Base-by-base conservation (phyloP, 2,113 vertebrate genomes). In the Triplophysa tibetana region DNA sequence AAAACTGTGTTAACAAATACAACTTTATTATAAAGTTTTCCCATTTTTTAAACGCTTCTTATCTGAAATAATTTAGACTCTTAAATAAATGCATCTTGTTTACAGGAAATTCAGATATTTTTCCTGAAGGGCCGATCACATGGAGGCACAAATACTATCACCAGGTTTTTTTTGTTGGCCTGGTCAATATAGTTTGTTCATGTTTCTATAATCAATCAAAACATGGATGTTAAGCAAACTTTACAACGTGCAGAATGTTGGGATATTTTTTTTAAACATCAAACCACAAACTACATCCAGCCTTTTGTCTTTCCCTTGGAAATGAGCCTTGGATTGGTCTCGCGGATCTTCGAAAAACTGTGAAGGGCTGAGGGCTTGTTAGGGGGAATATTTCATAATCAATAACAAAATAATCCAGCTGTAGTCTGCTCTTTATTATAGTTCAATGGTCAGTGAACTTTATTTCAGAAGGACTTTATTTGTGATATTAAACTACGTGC, bases 301-400 rank as follows among this genome's bases (percentile, higher is more conserved):
- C 52, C 77, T 73, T 50, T 58, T 80, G 54, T 65, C 79, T 84
- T 90, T 89, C 86, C 87, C 84, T 92, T 87, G 89, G 70, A 90
- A 90, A 82, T 79, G 86, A 54, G 82, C 66, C 48, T 76, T 84
- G 78, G 67, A 56, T 81, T 41, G 70, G 48, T 29, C 62, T 19
- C 23, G 60, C 67, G 65, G 8, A 77, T 45, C 41, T 64, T 82
- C 60, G 79, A 66, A 45, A 24, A 26, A 60, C 29, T 24, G 26
- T 10, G n/a, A 12, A 41, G 19, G 12, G 8, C 38, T 11, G n/a
- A 16, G 75, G 60, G 11, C 45, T 45, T 14, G 26, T 33, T 69
- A 43, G n/a, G 11, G 54, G 69, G 26, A 74, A 78, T 38, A 52
- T 74, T 50, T 81, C 70, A 81, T 75, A 69, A 78, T 81, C 67